These are phyloP conservation scores for Platichthys stellatus DNA, from an alignment of 2,113 vertebrate genomes.

Conservation along the genomic window DNA sequence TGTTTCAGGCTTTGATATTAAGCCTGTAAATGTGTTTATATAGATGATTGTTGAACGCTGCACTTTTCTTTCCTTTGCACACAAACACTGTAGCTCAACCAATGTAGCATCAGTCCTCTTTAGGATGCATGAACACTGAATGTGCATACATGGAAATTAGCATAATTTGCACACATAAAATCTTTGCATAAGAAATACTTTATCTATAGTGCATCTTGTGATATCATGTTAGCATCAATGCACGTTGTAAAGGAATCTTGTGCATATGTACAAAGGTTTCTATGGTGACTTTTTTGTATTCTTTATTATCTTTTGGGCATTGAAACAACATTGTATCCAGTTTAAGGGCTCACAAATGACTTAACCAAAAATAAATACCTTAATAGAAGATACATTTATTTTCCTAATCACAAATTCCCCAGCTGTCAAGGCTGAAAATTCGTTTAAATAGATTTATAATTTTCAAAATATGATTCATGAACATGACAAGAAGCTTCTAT, in stretches of 20 bases:
- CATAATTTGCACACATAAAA: not conserved
- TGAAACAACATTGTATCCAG: not conserved
- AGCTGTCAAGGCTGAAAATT: not conserved
- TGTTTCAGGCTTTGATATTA: slow-evolving; percentile 14
- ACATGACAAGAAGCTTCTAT: no score
- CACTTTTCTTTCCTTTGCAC: slow-evolving; percentile 58
- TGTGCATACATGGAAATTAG: not conserved
- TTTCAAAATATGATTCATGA: not conserved
- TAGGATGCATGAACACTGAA: not conserved
- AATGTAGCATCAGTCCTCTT: slow-evolving; percentile 1
- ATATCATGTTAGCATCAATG: no score
- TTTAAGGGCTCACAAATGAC: not conserved
- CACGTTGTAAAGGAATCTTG: no score
- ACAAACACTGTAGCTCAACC: slow-evolving; percentile 26
- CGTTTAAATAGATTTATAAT: not conserved
- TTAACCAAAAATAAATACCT: not conserved
- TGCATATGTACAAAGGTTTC: no score
- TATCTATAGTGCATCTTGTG: no score
- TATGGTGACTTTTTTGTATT: no score
- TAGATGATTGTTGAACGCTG: slow-evolving; percentile 40
- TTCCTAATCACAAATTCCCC: not conserved
- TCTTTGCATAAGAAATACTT: not conserved
- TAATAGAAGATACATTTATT: no score
- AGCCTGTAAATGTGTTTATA: slow-evolving; percentile 26
- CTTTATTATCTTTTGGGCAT: not conserved